These are phyloP conservation scores for Eptesicus fuscus DNA, from an alignment of 2,113 vertebrate genomes.

Conservation along the genomic window DNA sequence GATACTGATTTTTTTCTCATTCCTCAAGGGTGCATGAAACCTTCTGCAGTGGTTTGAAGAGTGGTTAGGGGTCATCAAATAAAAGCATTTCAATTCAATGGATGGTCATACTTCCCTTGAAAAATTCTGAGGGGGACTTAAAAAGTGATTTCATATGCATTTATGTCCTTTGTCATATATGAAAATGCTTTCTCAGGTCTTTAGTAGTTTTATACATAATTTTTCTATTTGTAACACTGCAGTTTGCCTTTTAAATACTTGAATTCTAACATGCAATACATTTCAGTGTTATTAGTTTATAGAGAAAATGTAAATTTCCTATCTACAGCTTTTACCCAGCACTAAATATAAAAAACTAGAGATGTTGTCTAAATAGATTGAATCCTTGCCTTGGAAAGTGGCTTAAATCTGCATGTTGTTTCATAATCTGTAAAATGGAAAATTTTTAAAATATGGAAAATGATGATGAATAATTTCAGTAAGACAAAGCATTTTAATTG, in stretches of 20 bases:
- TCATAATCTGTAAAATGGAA: neutral
- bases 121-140: neutral
- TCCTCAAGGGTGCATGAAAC: neutral
- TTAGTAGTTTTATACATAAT: neutral
- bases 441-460: neutral
- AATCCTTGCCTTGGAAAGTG: neutral
- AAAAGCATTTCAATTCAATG: slow-evolving; percentile 38
- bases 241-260: slow-evolving; percentile 32
- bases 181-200: neutral
- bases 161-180: neutral
- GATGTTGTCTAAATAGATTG: neutral
- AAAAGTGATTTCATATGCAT: slow-evolving; percentile 38
- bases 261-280: neutral
- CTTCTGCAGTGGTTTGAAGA: neutral
- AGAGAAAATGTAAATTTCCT: slow-evolving; percentile 3
- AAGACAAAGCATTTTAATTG: slow-evolving; percentile 9
- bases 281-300: neutral
- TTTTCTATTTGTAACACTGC: neutral
- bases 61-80: neutral
- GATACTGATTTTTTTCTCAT: slow-evolving; percentile 35
- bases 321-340: neutral
- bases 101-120: neutral
- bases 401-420: neutral
- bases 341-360: neutral
- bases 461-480: neutral